Evolutionary conservation across 2,113 vertebrate species (phyloP).

Genomic region (Podarcis muralis): DNA sequence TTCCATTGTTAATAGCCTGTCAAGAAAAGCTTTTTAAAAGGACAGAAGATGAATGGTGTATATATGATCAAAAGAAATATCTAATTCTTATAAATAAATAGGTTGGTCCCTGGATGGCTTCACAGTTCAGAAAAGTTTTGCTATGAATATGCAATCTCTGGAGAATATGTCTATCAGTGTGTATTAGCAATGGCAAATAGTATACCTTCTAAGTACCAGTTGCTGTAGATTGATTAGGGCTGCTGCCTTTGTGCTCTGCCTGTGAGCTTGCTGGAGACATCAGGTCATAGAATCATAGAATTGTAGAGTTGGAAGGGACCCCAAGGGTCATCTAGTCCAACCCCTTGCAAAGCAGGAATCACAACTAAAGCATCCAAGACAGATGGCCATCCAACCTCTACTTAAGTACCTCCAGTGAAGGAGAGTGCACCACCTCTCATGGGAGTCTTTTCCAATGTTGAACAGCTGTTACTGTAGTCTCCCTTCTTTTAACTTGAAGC

Average conservation of each 20-base stretch:
- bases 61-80: not conserved
- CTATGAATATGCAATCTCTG: not conserved
- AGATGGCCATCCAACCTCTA: no score
- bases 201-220: not conserved
- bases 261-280: not conserved
- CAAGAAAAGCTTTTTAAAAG: conserved; percentile 11
- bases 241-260: not conserved
- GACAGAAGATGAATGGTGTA: not conserved
- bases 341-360: no score
- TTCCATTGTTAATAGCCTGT: not conserved
- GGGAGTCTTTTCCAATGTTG: no score
- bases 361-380: no score
- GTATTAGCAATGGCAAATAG: not conserved
- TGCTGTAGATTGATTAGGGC: no score
- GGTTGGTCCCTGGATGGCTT: not conserved
- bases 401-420: no score
- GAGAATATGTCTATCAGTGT: not conserved
- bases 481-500: no score
- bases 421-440: no score
- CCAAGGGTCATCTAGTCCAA: no score
- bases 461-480: no score
- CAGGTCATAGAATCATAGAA: not conserved
- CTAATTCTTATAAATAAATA: conserved; percentile 9
- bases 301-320: no score
- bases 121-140: conserved; percentile 3